Percentiles rank a stretch among this genome's conserved stretches.
phyloP scores from a whole-genome alignment of 2,113 vertebrate genomes.

The Oxyura jamaicensis region DNA sequence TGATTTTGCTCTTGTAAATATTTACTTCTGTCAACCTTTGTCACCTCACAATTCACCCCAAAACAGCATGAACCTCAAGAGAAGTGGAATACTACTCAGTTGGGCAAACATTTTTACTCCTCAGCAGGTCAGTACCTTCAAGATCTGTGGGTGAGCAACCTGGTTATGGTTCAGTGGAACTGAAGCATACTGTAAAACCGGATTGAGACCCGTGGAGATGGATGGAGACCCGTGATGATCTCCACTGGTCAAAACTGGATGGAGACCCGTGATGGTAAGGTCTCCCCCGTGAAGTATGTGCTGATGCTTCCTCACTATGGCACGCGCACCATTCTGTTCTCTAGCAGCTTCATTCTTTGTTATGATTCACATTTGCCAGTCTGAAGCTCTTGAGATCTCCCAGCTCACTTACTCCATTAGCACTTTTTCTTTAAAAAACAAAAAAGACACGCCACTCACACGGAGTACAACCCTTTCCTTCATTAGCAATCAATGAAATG shows the following conservation, averaged over 20 bases:
- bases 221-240: too few species aligned
- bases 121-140: neutral
- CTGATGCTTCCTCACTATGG: accelerated
- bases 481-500: neutral
- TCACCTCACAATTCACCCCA: neutral
- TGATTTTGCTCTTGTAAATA: neutral
- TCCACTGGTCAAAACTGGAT: too few species aligned
- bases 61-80: neutral
- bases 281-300: neutral
- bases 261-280: neutral
- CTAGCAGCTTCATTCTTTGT: neutral
- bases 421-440: neutral
- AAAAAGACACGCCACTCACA: neutral
- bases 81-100: neutral
- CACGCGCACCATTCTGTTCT: neutral
- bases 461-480: neutral
- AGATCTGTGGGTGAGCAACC: neutral
- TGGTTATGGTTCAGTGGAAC: neutral
- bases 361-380: neutral
- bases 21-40: neutral
- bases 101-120: neutral
- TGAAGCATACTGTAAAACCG: neutral
- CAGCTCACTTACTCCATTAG: neutral
- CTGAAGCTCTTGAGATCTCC: neutral
- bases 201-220: too few species aligned